A percentile compares a stretch with the other conserved stretches of the same genome.
Conservation (phyloP, 2,113 vertebrate genomes). For the Alces alces region DNA sequence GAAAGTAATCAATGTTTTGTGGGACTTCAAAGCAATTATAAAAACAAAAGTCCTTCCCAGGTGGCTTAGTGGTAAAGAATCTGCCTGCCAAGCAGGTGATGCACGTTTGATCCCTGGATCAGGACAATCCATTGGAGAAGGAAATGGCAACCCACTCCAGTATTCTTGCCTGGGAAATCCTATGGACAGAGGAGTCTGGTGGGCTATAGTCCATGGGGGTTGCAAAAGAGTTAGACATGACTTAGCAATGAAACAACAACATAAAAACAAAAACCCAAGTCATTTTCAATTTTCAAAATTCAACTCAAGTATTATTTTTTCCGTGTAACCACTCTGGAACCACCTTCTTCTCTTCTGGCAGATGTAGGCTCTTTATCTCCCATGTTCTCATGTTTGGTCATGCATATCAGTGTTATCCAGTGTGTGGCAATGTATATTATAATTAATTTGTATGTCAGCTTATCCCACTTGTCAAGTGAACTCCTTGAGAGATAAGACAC, state of each 20-base stretch:
- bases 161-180: background rate
- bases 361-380: background rate
- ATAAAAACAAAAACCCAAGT: background rate
- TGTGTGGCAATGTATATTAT: background rate
- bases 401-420: background rate
- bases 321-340: background rate
- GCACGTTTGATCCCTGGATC: background rate
- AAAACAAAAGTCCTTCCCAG: background rate
- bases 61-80: background rate
- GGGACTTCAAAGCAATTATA: conserved; percentile 37
- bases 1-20: background rate
- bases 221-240: background rate
- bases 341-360: background rate
- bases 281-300: background rate
- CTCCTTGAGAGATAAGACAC: background rate
- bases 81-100: background rate
- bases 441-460: background rate
- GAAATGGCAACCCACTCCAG: background rate
- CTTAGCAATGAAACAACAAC: background rate
- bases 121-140: background rate
- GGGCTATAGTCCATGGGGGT: background rate
- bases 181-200: background rate
- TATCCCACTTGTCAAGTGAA: background rate
- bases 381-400: background rate
- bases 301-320: background rate